Conservation (phyloP, 2,888 invertebrate species). For the Argyresthia albistria region DNA sequence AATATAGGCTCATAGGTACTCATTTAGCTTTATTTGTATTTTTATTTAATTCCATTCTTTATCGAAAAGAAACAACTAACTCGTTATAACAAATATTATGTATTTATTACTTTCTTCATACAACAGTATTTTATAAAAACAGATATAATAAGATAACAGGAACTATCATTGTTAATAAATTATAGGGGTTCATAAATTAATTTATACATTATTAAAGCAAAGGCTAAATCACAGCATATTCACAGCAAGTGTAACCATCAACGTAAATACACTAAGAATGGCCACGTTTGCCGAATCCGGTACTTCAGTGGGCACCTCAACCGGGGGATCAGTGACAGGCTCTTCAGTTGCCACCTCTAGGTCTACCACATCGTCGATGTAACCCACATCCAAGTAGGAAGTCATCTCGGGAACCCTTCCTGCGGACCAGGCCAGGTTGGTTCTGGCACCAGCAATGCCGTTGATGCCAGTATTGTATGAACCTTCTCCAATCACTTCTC, state of each 20-base stretch:
- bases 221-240: conserved; percentile 19
- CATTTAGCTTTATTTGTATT: too few species aligned
- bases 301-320: background rate
- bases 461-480: conserved; percentile 28
- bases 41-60: too few species aligned
- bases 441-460: conserved; percentile 27
- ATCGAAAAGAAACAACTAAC: too few species aligned
- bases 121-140: too few species aligned
- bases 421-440: conserved; percentile 35
- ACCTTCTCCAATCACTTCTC: conserved; percentile 21
- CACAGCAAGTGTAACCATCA: conserved; percentile 29
- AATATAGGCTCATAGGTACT: too few species aligned
- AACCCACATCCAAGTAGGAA: conserved; percentile 42
- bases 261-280: conserved; percentile 31
- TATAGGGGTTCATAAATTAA: too few species aligned
- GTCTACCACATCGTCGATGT: conserved; percentile 26
- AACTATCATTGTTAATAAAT: too few species aligned
- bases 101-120: too few species aligned
- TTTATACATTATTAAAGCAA: too few species aligned
- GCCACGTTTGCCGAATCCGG: conserved; percentile 33
- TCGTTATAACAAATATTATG: too few species aligned
- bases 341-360: background rate
- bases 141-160: too few species aligned
- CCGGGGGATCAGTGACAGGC: background rate
- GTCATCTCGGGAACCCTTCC: conserved; percentile 31